These are phyloP conservation scores for Luperina nickerlii DNA, from an alignment of 2,888 invertebrate genomes.

Conservation along the genomic window DNA sequence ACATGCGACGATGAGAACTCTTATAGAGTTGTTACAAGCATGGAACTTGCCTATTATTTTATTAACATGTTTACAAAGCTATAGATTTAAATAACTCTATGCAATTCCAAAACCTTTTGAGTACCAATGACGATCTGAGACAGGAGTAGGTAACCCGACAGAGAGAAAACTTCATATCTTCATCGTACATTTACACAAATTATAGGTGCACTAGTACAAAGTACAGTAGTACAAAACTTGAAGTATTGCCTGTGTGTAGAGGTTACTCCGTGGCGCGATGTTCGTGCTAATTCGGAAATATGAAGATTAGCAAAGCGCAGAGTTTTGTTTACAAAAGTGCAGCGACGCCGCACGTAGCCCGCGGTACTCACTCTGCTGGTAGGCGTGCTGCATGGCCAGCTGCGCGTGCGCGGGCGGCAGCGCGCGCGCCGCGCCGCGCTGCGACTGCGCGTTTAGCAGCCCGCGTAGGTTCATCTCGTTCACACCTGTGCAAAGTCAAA, in stretches of 20 bases:
- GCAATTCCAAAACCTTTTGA: neutral
- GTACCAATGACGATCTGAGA: no score
- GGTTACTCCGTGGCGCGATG: no score
- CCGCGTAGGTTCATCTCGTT: constrained; percentile 88
- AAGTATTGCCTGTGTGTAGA: no score
- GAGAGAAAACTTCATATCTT: no score
- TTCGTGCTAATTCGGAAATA: no score
- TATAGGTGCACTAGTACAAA: no score
- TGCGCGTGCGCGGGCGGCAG: constrained; percentile 60
- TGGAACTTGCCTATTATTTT: neutral
- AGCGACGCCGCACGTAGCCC: no score
- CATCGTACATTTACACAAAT: no score
- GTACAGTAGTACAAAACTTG: no score
- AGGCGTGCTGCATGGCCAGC: constrained; percentile 80
- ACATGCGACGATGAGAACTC: neutral
- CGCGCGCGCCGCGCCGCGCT: constrained; percentile 63
- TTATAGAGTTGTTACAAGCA: neutral
- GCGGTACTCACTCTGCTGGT: constrained; percentile 82
- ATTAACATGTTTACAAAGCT: neutral
- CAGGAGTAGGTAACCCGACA: no score
- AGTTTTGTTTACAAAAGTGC: no score
- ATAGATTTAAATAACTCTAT: neutral
- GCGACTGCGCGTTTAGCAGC: constrained; percentile 81
- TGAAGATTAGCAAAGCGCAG: neutral
- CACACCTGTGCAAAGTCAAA: constrained; percentile 74